Base-by-base conservation (phyloP, 2,113 vertebrate genomes). In the Anarhynchus alexandrinus region DNA sequence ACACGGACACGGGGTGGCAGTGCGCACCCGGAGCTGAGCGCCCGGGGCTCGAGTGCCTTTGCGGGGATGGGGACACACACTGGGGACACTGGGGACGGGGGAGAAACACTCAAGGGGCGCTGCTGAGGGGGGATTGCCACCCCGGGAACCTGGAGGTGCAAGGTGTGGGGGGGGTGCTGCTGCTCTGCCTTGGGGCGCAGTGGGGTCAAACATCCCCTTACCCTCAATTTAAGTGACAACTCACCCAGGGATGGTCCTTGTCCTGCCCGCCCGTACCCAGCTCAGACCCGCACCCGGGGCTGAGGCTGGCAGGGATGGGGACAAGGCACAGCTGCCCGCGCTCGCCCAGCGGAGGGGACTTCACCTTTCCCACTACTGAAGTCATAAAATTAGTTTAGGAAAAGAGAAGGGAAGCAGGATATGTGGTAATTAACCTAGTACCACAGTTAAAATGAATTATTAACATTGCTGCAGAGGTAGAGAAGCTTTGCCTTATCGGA, bases 161-260 rank as follows among this genome's bases (percentile, higher is more conserved):
- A 20, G 26, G 22, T 11, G 51, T 11, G 19, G 5, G 26, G 64
- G 29, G 11, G 2, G 9, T 57, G 72, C 51, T 79, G 65, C 30
- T 10, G 38, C 19, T 25, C 38, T 27, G 40, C 36, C 38, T 15
- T 26, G 47, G 76, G 61, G 10, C 21, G 12, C 43, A 2, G 23
- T 5, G 8, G 67, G 52, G 36, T 26, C 38, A 34, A 9, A 45
- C 38, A 10, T 6, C 16, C 40, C 15, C 18, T 14, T 5, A 11
- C 8, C 40, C 11, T 0, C 21, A 2, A 10, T 17, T 15, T 29
- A 3, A 38, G 7, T 18, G 1, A 9, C 6, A n/a, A 17, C 11
- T 15, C 5, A 12, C 59, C 1, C 21, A 22, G 57, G 47, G 62
- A 3, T 11, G 32, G 16, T 38, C 51, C 43, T 26, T 22, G 13